Evolutionary conservation across 2,888 invertebrate species (phyloP).

Genomic region (Cremastinae sp.): DNA sequence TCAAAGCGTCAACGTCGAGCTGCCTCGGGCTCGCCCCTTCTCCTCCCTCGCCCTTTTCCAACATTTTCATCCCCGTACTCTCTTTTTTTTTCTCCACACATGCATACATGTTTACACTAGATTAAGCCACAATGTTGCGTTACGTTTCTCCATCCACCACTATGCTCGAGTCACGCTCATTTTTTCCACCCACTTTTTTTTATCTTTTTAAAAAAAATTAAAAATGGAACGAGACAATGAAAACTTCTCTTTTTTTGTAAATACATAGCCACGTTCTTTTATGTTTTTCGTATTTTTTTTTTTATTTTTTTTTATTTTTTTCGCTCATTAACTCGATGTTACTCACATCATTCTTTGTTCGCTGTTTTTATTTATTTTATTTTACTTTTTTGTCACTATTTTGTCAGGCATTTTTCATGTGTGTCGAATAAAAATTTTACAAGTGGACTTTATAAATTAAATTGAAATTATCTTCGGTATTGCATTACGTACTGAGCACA

Average conservation of each 20-base stretch:
- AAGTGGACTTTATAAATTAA: no score
- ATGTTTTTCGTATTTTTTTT: no score
- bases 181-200: background rate
- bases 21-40: constrained; percentile 42
- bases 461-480: no score
- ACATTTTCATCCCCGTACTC: background rate
- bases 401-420: constrained; percentile 1
- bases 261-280: background rate
- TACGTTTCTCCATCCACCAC: constrained; percentile 1
- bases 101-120: constrained; percentile 48
- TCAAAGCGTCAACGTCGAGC: constrained; percentile 56
- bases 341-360: no score
- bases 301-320: no score
- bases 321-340: no score
- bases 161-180: constrained; percentile 1
- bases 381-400: background rate
- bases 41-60: constrained; percentile 4
- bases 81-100: constrained; percentile 10
- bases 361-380: no score
- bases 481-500: no score
- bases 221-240: background rate
- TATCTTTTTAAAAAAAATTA: background rate
- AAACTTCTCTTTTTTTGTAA: no score
- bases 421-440: background rate
- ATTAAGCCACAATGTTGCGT: constrained; percentile 46